Percentiles rank a stretch among this genome's conserved stretches.
Conservation (phyloP, 2,113 vertebrate species). For the Oxyura jamaicensis region DNA sequence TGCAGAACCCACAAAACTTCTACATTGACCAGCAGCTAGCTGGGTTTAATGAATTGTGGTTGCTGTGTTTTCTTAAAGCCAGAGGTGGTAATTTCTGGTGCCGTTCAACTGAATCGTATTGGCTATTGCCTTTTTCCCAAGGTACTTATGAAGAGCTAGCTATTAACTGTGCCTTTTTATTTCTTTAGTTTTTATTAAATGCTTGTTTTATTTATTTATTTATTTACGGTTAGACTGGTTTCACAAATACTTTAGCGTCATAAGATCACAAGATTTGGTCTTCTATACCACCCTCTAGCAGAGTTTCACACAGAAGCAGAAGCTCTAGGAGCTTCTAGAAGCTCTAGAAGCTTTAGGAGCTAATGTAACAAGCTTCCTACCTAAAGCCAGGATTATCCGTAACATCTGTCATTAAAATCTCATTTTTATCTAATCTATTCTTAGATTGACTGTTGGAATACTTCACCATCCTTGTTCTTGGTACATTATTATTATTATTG, state of each 20-base stretch:
- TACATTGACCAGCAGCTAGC: rapidly evolving
- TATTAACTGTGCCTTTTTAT: neutral
- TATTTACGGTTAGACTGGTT: neutral
- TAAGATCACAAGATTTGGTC: neutral
- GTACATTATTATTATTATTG: too few species aligned
- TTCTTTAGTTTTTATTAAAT: neutral
- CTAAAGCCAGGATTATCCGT: neutral
- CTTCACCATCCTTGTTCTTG: neutral
- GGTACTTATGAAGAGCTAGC: neutral
- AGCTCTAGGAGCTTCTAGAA: neutral
- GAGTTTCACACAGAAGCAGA: neutral
- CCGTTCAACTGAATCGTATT: too few species aligned
- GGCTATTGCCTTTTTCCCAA: neutral
- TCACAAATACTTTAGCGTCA: neutral
- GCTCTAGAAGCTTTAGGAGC: neutral
- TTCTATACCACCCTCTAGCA: neutral
- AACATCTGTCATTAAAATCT: neutral
- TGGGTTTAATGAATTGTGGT: neutral
- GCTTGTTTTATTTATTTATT: neutral
- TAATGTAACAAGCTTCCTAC: neutral
- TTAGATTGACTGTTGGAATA: neutral
- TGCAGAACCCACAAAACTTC: neutral
- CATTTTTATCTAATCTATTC: neutral
- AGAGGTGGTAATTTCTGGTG: neutral
- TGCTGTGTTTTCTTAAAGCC: neutral